These are phyloP conservation scores for Empidonax alnorum DNA, from an alignment of 2,113 vertebrate genomes.

Conservation along the genomic window DNA sequence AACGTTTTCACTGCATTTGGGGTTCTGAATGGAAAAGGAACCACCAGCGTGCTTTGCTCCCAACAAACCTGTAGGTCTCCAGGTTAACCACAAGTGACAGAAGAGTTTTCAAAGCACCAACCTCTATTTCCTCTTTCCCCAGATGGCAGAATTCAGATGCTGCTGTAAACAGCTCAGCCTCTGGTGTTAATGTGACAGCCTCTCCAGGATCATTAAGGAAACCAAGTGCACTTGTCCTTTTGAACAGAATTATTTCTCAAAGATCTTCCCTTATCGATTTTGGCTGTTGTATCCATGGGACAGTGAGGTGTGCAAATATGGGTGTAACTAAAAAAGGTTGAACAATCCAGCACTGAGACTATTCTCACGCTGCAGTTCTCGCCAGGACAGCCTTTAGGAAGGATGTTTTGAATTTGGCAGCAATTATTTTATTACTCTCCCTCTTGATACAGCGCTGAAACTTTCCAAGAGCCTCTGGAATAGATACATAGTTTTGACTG, in stretches of 20 bases:
- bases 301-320: background rate
- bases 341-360: background rate
- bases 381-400: background rate
- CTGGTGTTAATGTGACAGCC: background rate
- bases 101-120: background rate
- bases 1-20: background rate
- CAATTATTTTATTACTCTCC: background rate
- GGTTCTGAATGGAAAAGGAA: background rate
- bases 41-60: background rate
- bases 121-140: background rate
- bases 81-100: background rate
- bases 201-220: background rate
- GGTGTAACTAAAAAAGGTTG: background rate
- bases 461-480: background rate
- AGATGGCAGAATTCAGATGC: background rate
- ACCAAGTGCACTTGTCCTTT: background rate
- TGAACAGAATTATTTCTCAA: background rate
- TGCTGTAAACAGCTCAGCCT: background rate
- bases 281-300: background rate
- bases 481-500: background rate
- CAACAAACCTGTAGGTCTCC: background rate
- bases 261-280: background rate
- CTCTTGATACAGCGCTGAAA: background rate
- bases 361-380: background rate
- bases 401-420: background rate